phyloP scores from a whole-genome alignment of 2,797 vertebrate genomes.

The Gallinago nigripennis region DNA sequence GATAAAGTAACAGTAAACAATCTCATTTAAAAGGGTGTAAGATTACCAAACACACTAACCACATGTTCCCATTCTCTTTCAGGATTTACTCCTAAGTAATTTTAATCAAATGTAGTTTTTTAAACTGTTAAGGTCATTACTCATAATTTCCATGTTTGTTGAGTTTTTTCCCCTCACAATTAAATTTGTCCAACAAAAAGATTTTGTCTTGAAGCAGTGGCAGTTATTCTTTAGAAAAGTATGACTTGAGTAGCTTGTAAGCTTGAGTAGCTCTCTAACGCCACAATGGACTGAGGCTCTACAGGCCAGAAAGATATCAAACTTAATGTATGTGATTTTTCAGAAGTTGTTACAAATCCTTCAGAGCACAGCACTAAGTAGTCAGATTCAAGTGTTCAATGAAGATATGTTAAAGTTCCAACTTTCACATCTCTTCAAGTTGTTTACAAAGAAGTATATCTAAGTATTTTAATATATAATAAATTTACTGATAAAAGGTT shows the following conservation, averaged over 20 bases:
- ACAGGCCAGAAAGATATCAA: neutral
- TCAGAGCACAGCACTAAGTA: neutral
- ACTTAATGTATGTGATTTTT: neutral
- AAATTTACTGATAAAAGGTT: neutral
- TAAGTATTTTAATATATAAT: neutral
- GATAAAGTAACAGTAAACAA: neutral
- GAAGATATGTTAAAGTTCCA: neutral
- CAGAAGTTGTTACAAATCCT: conserved; percentile 53
- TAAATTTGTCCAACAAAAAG: neutral
- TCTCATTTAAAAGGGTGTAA: neutral
- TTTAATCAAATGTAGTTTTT: neutral
- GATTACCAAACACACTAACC: neutral
- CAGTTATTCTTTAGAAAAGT: neutral
- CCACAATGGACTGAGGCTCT: neutral
- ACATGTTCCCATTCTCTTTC: neutral
- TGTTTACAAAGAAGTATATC: neutral
- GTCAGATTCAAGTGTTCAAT: neutral
- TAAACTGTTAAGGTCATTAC: neutral
- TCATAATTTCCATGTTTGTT: neutral
- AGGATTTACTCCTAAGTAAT: neutral
- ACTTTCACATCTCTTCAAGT: neutral
- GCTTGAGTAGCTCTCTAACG: neutral
- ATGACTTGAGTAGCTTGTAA: neutral
- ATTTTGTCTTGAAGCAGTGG: neutral
- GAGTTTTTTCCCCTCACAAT: neutral